Percentiles rank a stretch among this genome's conserved stretches.
phyloP scores from a whole-genome alignment of 2,113 vertebrate genomes.

The Gavialis gangeticus region DNA sequence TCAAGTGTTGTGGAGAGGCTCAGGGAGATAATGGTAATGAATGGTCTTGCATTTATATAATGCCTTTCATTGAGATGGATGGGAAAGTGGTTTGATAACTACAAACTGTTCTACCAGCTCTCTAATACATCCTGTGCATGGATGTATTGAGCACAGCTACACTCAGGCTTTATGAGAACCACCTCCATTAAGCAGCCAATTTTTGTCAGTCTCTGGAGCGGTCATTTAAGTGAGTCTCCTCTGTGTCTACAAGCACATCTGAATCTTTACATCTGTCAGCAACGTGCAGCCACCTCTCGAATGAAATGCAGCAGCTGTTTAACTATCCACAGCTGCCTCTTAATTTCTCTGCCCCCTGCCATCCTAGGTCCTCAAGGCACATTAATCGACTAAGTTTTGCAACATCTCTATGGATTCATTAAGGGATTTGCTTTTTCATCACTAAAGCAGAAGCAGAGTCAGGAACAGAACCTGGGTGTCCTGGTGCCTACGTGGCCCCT shows the following conservation, averaged over 20 bases:
- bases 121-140: conserved; percentile 16
- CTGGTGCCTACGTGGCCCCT: background rate
- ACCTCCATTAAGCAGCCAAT: conserved; percentile 29
- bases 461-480: background rate
- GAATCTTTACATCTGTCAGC: background rate
- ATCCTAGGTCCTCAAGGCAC: background rate
- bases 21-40: conserved; percentile 40
- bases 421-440: background rate
- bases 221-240: background rate
- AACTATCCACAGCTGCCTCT: conserved; percentile 4
- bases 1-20: background rate
- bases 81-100: background rate
- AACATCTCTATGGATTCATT: background rate
- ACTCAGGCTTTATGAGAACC: background rate
- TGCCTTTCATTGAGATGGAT: conserved; percentile 31
- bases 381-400: background rate
- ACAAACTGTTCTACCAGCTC: conserved; percentile 22
- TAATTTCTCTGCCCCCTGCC: background rate
- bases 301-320: conserved; percentile 11
- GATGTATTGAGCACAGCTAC: background rate
- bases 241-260: background rate
- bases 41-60: background rate
- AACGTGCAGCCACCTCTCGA: conserved; percentile 11
- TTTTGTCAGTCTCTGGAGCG: background rate
- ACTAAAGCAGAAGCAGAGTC: background rate